phyloP scores from a whole-genome alignment of 2,888 invertebrate genomes.

The Erebia epiphron region DNA sequence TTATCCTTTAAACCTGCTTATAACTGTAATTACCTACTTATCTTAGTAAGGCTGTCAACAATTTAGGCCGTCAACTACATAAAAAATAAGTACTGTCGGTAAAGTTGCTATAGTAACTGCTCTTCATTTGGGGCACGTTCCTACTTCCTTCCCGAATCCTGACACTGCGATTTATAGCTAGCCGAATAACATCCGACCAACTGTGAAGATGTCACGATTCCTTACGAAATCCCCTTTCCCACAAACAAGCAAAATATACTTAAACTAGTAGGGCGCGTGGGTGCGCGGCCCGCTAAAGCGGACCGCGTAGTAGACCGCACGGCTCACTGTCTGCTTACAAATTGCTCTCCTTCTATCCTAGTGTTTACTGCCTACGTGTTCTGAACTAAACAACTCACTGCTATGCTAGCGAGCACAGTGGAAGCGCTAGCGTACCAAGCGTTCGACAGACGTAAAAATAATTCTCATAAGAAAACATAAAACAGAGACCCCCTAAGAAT shows the following conservation, averaged over 20 bases:
- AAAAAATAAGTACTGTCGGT: background rate
- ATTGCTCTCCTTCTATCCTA: no score
- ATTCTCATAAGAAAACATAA: no score
- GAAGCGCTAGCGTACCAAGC: no score
- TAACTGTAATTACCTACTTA: background rate
- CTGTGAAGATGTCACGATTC: conserved; percentile 30
- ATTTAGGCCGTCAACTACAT: background rate
- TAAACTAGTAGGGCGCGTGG: no score
- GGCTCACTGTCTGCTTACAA: no score
- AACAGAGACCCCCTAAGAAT: no score
- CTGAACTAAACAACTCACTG: no score
- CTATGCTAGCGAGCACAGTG: no score
- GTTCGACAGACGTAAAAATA: no score
- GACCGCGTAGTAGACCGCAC: no score
- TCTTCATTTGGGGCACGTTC: conserved; percentile 48
- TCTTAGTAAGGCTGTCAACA: background rate
- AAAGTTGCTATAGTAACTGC: conserved; percentile 12
- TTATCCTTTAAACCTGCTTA: background rate
- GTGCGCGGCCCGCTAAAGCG: no score
- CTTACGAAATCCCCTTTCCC: conserved; percentile 20
- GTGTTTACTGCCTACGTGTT: no score
- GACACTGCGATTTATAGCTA: conserved; percentile 26
- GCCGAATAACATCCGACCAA: conserved; percentile 2
- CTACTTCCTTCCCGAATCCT: conserved; percentile 39
- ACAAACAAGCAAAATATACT: conserved; percentile 18